These are phyloP conservation scores for Morone chrysops DNA, from an alignment of 2,113 vertebrate genomes.

Conservation along the genomic window DNA sequence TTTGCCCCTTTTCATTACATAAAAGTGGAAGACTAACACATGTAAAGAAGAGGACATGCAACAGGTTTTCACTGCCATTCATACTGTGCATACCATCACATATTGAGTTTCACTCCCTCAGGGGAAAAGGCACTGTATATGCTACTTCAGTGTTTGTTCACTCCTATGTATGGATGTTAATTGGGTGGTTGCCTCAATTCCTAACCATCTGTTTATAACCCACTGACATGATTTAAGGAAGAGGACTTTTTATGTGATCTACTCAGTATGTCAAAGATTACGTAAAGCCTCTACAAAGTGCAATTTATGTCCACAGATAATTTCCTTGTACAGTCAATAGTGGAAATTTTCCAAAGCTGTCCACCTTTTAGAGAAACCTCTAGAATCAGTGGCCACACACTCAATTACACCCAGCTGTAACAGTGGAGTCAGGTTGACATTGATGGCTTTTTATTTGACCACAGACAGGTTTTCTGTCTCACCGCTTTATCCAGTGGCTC, in stretches of 20 bases:
- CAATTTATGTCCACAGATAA: constrained; percentile 6
- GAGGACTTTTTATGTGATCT: not conserved
- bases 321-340: constrained; percentile 20
- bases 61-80: constrained; percentile 10
- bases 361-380: constrained; percentile 71
- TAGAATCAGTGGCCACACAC: constrained; percentile 84
- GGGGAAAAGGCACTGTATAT: not conserved
- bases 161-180: not conserved
- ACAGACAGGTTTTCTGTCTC: constrained; percentile 85
- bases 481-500: constrained; percentile 87
- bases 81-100: constrained; percentile 1
- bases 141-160: not conserved
- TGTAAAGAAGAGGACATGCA: not conserved
- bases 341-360: constrained; percentile 67
- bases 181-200: not conserved
- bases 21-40: not conserved
- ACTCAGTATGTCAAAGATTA: constrained; percentile 6
- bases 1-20: not conserved
- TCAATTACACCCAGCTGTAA: constrained; percentile 88
- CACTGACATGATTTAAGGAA: not conserved
- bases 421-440: constrained; percentile 85
- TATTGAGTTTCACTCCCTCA: constrained; percentile 9
- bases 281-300: constrained; percentile 4
- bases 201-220: not conserved
- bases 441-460: constrained; percentile 82